Percentiles rank a stretch among this genome's conserved stretches.
These are phyloP conservation scores for Macropodus opercularis DNA, from an alignment of 2,797 vertebrate species.

Conservation along the genomic window DNA sequence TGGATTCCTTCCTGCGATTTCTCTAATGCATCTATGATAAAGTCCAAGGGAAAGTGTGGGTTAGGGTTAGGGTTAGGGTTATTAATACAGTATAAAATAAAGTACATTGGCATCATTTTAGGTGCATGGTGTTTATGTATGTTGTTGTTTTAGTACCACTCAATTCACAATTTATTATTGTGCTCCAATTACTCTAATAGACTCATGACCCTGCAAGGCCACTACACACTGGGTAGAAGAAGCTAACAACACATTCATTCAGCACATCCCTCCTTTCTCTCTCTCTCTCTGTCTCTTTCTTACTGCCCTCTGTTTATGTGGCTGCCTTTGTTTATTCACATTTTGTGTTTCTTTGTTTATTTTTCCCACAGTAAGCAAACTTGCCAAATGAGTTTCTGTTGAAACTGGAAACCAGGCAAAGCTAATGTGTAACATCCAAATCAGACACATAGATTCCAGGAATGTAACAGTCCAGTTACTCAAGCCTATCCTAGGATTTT, in stretches of 20 bases:
- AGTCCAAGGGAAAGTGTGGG: no score
- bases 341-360: constrained; percentile 1
- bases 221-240: constrained; percentile 33
- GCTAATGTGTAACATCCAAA: background rate
- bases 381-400: background rate
- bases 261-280: constrained; percentile 8
- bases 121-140: background rate
- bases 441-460: background rate
- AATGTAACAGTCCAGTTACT: no score
- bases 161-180: constrained; percentile 49
- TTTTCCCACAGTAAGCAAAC: background rate
- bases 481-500: no score
- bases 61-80: no score
- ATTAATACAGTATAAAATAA: no score
- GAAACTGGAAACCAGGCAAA: background rate
- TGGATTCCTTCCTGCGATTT: constrained; percentile 14
- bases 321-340: constrained; percentile 3
- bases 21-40: no score
- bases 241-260: constrained; percentile 41
- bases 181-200: constrained; percentile 64
- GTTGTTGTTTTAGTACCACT: constrained; percentile 14
- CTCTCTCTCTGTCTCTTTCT: background rate
- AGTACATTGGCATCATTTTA: background rate
- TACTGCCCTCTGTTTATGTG: background rate
- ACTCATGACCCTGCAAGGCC: constrained; percentile 56